phyloP scores from a whole-genome alignment of 2,797 vertebrate genomes.

The Austrolebias charrua region DNA sequence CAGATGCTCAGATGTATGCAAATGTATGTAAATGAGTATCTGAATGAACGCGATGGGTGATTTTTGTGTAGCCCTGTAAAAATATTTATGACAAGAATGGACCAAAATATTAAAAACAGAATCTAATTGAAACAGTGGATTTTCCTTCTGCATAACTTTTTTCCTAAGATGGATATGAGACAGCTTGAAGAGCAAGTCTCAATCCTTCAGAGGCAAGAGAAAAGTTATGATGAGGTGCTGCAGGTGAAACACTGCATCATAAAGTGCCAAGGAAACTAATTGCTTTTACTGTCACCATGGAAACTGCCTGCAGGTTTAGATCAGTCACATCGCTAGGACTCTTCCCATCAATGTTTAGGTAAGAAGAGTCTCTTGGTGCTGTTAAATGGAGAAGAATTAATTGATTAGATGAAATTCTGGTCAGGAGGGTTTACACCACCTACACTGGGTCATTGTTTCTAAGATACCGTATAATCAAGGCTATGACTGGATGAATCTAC shows the following conservation, averaged over 20 bases:
- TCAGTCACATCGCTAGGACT: constrained; percentile 58
- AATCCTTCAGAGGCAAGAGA: constrained; percentile 29
- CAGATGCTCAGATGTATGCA: constrained; percentile 14
- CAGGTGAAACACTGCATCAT: constrained; percentile 40
- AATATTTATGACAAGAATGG: not conserved
- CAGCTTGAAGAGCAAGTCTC: constrained; percentile 34
- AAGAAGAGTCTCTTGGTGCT: constrained; percentile 55
- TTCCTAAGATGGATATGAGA: constrained; percentile 28
- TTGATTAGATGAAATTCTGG: constrained; percentile 2
- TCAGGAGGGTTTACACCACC: not conserved
- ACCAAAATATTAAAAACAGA: constrained; percentile 7
- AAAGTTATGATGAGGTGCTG: constrained; percentile 51
- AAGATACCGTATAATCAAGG: not conserved
- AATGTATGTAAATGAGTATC: constrained; percentile 1
- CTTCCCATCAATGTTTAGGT: constrained; percentile 69
- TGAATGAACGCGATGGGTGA: not conserved
- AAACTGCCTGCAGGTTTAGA: constrained; percentile 62
- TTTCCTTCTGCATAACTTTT: constrained; percentile 28
- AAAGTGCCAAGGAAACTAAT: constrained; percentile 62
- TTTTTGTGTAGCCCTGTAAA: not conserved
- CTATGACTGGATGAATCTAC: not conserved
- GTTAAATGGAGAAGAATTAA: constrained; percentile 40
- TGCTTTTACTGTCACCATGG: constrained; percentile 68
- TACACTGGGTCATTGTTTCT: constrained; percentile 5
- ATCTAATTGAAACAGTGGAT: constrained; percentile 12